These are phyloP conservation scores for Xyrichtys novacula DNA, from an alignment of 2,797 vertebrate genomes.

Conservation along the genomic window DNA sequence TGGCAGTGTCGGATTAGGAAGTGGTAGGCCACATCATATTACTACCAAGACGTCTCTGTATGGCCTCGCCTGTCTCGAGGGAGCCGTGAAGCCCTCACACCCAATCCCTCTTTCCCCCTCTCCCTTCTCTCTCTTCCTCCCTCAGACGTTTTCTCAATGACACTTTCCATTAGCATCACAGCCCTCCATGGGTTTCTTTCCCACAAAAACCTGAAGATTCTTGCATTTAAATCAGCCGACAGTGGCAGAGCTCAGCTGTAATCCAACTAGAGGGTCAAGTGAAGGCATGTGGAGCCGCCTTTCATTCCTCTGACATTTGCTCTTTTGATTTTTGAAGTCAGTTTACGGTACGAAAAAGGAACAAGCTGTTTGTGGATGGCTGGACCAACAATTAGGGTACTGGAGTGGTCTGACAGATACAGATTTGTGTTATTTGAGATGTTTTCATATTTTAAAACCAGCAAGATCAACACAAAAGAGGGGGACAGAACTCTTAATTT, in stretches of 20 bases:
- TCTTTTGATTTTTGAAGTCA: slow-evolving; percentile 18
- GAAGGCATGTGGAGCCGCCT: slow-evolving; percentile 5
- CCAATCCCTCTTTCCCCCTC: slow-evolving; percentile 46
- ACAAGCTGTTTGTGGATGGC: slow-evolving; percentile 9
- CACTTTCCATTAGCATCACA: slow-evolving; percentile 75
- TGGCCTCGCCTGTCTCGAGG: slow-evolving; percentile 79
- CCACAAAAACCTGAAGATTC: slow-evolving; percentile 40
- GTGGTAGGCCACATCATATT: slow-evolving; percentile 91
- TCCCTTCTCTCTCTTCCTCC: slow-evolving; percentile 45
- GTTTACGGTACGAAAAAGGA: slow-evolving; percentile 13
- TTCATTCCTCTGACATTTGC: slow-evolving; percentile 37
- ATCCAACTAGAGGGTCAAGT: slow-evolving; percentile 51
- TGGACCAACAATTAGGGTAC: background rate
- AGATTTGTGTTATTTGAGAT: too few species aligned
- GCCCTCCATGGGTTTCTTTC: slow-evolving; percentile 54
- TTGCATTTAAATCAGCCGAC: slow-evolving; percentile 31
- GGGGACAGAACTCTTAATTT: background rate
- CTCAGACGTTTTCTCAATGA: slow-evolving; percentile 58
- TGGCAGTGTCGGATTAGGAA: slow-evolving; percentile 88
- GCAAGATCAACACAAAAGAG: background rate
- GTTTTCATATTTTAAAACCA: background rate
- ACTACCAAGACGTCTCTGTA: slow-evolving; percentile 88
- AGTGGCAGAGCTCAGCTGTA: slow-evolving; percentile 35
- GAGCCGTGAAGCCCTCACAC: slow-evolving; percentile 70
- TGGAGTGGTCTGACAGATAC: background rate